These are phyloP conservation scores for Cepaea hortensis DNA, from an alignment of 2,888 invertebrate species.

Conservation along the genomic window DNA sequence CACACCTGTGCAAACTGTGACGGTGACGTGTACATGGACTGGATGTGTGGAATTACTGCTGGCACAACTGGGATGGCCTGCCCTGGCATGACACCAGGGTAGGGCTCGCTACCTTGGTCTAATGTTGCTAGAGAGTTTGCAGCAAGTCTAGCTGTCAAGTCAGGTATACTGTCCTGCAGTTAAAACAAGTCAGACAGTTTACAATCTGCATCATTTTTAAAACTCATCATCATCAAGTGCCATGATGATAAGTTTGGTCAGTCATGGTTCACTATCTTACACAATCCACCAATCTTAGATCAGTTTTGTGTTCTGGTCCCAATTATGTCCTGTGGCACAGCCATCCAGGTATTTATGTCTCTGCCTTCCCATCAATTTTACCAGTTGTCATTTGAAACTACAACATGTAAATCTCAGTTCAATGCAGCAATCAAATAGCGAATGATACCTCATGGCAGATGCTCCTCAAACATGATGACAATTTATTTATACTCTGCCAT, in stretches of 20 bases:
- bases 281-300: too few species aligned
- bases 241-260: too few species aligned
- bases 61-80: conserved; percentile 24
- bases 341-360: too few species aligned
- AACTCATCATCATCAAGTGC: too few species aligned
- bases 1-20: conserved; percentile 30
- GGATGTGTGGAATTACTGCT: conserved; percentile 21
- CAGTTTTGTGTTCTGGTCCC: too few species aligned
- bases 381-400: neutral
- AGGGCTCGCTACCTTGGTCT: conserved; percentile 25
- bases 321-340: too few species aligned
- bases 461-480: neutral
- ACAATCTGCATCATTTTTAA: neutral
- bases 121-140: conserved; percentile 12
- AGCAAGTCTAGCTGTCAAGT: conserved; percentile 28
- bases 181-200: neutral
- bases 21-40: conserved; percentile 22
- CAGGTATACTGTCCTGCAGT: conserved; percentile 28
- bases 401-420: neutral
- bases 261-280: too few species aligned
- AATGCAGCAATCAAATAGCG: neutral
- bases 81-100: neutral
- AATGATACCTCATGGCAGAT: neutral
- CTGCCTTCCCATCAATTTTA: too few species aligned
- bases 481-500: too few species aligned